phyloP scores from a whole-genome alignment of 30 jellyfish, hydroid and myxozoan species.

The Nemopilema nomurai region DNA sequence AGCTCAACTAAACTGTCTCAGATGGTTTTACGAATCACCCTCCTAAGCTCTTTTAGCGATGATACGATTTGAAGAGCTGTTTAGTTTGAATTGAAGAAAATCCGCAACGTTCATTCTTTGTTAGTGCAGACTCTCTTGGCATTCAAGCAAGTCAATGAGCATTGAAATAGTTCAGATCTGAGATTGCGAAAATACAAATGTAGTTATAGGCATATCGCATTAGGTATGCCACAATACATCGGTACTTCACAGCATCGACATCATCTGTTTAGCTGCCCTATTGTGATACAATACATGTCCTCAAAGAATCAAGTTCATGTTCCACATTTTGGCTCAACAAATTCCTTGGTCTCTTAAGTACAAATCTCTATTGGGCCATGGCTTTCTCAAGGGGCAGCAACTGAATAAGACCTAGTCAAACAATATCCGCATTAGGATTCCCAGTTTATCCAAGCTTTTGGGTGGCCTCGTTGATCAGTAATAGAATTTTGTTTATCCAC shows the following conservation, averaged over 20 bases:
- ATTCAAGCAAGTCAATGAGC: background rate
- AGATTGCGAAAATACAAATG: background rate
- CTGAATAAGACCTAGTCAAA: background rate
- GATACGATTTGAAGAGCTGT: background rate
- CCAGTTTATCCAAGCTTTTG: background rate
- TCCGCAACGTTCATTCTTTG: background rate
- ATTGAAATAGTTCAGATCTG: background rate
- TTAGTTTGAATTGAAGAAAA: background rate
- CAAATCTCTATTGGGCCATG: no score
- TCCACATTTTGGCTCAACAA: no score
- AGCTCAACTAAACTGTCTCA: no score
- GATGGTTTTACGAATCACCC: no score
- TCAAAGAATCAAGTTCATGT: no score
- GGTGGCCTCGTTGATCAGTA: background rate
- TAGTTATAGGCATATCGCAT: background rate
- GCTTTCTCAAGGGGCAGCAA: no score
- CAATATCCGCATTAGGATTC: background rate
- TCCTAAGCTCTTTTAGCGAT: no score
- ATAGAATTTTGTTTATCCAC: no score
- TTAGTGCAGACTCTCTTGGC: background rate
- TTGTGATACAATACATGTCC: no score
- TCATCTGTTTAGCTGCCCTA: background rate
- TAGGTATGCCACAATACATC: background rate
- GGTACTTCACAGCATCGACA: background rate
- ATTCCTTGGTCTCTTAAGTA: no score